phyloP scores from a whole-genome alignment of 2,888 invertebrate species.

The Apodemia duryi region DNA sequence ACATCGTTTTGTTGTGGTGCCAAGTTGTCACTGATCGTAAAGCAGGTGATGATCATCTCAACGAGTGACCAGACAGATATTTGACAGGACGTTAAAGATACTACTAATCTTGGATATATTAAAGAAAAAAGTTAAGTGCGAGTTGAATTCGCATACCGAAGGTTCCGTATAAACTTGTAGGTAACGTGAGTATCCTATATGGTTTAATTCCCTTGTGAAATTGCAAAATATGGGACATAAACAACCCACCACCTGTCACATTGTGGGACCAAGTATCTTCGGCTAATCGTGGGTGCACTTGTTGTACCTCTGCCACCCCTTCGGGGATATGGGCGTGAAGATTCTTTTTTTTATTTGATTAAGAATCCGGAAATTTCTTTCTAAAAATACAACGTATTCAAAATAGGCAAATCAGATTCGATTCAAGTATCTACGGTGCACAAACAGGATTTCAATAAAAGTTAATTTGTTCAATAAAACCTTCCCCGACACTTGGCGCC shows the following conservation, averaged over 20 bases:
- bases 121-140: no score
- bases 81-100: not conserved
- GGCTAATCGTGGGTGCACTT: no score
- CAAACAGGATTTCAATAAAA: conserved; percentile 71
- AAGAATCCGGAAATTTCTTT: not conserved
- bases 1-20: not conserved
- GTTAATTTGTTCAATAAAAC: conserved; percentile 73
- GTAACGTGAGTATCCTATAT: no score
- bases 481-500: conserved; percentile 42
- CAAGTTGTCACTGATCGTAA: conserved; percentile 1
- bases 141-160: no score
- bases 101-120: not conserved
- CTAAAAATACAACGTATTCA: not conserved
- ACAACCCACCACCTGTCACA: no score
- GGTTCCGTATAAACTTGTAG: no score
- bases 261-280: no score
- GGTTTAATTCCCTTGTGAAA: no score
- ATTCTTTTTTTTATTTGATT: not conserved
- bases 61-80: not conserved
- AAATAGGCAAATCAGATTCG: conserved; percentile 49
- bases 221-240: no score
- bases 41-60: not conserved
- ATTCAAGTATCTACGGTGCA: conserved; percentile 41
- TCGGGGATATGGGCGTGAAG: no score
- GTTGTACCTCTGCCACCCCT: no score